Evolutionary conservation across 2,797 vertebrate species (phyloP).

Genomic region (Peromyscus nudipes): DNA sequence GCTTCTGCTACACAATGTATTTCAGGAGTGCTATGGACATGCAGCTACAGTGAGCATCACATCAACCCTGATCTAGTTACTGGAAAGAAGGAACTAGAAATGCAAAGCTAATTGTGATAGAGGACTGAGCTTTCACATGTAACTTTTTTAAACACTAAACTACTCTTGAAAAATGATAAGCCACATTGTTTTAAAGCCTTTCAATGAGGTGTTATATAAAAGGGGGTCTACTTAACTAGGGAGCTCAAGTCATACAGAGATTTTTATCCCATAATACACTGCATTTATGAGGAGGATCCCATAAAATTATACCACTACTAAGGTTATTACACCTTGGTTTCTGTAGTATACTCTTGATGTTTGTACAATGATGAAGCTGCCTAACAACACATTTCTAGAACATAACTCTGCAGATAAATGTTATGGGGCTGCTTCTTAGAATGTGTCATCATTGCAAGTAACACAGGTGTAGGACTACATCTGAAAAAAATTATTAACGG

Average conservation of each 20-base stretch:
- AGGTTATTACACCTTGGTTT: not conserved
- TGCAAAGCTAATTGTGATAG: not conserved
- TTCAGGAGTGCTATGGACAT: not conserved
- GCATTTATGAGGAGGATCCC: not conserved
- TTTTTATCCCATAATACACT: not conserved
- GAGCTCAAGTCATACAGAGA: not conserved
- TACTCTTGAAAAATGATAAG: slow-evolving; percentile 33
- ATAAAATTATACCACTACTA: not conserved
- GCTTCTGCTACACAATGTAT: slow-evolving; percentile 8
- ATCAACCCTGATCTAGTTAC: not conserved
- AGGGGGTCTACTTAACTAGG: not conserved
- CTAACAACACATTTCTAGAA: not conserved
- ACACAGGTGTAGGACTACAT: not conserved
- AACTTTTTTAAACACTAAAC: slow-evolving; percentile 18
- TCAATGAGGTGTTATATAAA: slow-evolving; percentile 12
- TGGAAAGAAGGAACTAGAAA: slow-evolving; percentile 21
- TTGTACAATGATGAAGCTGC: not conserved
- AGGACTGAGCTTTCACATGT: not conserved
- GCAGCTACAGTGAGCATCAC: not conserved
- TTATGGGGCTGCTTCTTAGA: not conserved
- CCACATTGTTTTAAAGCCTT: slow-evolving; percentile 1
- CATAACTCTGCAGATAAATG: not conserved
- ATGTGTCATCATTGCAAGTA: not conserved
- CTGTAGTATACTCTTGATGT: not conserved
- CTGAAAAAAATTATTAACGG: not conserved